Percentiles rank a stretch among this genome's conserved stretches.
phyloP scores from a whole-genome alignment of 2,888 invertebrate genomes.

The Cephonodes hylas region DNA sequence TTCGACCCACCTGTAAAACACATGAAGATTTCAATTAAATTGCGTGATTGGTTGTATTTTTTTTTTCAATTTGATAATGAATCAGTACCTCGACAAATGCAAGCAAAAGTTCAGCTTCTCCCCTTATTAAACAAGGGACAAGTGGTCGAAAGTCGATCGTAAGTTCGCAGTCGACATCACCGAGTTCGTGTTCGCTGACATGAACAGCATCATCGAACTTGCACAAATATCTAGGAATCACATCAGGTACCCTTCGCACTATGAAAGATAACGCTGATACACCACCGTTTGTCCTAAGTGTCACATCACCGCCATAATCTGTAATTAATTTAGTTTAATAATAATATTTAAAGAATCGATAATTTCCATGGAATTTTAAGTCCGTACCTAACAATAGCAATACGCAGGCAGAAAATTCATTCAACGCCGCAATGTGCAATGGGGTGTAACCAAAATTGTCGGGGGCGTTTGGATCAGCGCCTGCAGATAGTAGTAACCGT shows the following conservation, averaged over 20 bases:
- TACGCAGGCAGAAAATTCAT: conserved; percentile 90
- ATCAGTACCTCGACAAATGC: conserved; percentile 84
- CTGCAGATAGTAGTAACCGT: conserved; percentile 82
- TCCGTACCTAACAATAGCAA: conserved; percentile 83
- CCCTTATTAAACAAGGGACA: conserved; percentile 82
- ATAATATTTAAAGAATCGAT: background rate
- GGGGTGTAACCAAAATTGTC: conserved; percentile 93
- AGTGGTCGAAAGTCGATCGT: conserved; percentile 81
- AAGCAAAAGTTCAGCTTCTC: conserved; percentile 86
- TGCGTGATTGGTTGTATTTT: too few species aligned
- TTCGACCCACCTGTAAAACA: conserved; percentile 89
- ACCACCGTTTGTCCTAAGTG: conserved; percentile 89
- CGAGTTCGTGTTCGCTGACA: conserved; percentile 91
- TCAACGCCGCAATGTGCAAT: conserved; percentile 90
- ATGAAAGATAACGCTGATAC: conserved; percentile 90
- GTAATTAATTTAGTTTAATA: conserved; percentile 16
- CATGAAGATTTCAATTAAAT: background rate
- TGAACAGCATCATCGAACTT: conserved; percentile 89
- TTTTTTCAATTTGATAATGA: background rate
- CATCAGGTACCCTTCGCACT: conserved; percentile 91
- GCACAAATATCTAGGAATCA: conserved; percentile 85
- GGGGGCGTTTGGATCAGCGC: conserved; percentile 87
- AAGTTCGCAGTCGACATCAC: conserved; percentile 92
- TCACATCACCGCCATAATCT: conserved; percentile 91
- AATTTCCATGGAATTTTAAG: background rate